Base-by-base conservation (phyloP, 2,113 vertebrate species). In the Narcine bancroftii region DNA sequence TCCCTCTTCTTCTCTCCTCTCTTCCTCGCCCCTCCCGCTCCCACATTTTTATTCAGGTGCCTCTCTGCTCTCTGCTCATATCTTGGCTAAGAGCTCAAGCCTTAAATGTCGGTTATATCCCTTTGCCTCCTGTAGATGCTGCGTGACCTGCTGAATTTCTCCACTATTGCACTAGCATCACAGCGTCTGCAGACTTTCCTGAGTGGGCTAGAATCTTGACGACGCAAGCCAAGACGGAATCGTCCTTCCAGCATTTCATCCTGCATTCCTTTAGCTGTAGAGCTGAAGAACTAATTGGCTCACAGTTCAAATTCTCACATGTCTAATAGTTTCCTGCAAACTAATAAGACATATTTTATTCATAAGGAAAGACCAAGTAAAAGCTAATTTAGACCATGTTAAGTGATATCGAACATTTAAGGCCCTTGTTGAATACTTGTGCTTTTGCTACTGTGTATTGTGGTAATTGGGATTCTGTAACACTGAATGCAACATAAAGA, bases 291-390 rank as follows among this genome's bases (percentile, higher is more conserved):
- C 65, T 91, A 71, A 91, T 91, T 91, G 65, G 89, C 89, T 66
- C 26, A 69, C 89, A 91, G 29, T 71, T 47, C 42, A 91, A 91
- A 91, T 91, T 65, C 89, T 71, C 65, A 47, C 89, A 69, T 33
- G 63, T 39, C 45, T 69, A 91, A 91, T 91, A 21, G 42, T 66
- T 69, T 91, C 65, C 66, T 91, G 45, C 42, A 91, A 69, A 91
- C 63, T 91, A 91, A 69, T 91, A 71, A 66, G 60, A 71, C 65
- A 71, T 71, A 69, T 91, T 69, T 91, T 91, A 91, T 91, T 91
- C 26, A 71, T 91, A 91, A 69, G 42, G 5, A 91, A 87, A 45
- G 63, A 91, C 65, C 0, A 66, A 69, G 87, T 66, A 45, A 91
- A 89, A 66, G n/a, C 65, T 91, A 91, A 91, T 91, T 91, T 71